Percentiles rank a stretch among this genome's conserved stretches.
Conservation (phyloP, 2,888 invertebrate genomes). For the Polymixis lichenea region DNA sequence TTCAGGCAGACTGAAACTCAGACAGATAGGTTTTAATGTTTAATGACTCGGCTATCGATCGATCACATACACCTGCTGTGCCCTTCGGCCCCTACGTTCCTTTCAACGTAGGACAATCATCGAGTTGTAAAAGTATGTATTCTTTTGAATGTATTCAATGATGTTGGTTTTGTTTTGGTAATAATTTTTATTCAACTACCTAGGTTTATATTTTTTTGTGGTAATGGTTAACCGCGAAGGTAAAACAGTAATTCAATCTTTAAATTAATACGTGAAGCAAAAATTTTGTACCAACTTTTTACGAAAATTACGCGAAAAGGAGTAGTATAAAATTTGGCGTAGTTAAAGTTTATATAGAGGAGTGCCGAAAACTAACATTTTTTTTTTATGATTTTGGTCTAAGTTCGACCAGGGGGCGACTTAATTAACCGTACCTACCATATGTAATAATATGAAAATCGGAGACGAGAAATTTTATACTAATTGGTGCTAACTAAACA, state of each 20-base stretch:
- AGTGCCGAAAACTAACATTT: no score
- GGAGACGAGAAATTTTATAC: neutral
- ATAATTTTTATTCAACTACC: conserved; percentile 4
- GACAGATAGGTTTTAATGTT: conserved; percentile 86
- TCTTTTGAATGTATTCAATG: conserved; percentile 47
- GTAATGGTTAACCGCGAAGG: neutral
- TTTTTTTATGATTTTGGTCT: no score
- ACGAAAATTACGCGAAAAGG: no score
- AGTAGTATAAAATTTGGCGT: no score
- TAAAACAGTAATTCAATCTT: neutral
- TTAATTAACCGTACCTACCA: neutral
- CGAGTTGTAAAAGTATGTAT: conserved; percentile 40
- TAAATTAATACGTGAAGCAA: no score
- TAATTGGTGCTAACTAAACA: neutral
- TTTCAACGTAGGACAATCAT: conserved; percentile 72
- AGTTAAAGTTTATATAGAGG: no score
- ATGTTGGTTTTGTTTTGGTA: neutral
- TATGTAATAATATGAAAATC: neutral
- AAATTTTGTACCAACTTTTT: no score
- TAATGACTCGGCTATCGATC: conserved; percentile 83
- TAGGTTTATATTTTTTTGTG: conserved; percentile 2
- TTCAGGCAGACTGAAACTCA: conserved; percentile 74
- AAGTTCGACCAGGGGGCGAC: no score
- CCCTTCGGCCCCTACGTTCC: conserved; percentile 66
- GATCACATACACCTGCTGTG: conserved; percentile 75